Evolutionary conservation across 2,888 invertebrate genomes (phyloP).

Genomic region (Incurvaria masculella): DNA sequence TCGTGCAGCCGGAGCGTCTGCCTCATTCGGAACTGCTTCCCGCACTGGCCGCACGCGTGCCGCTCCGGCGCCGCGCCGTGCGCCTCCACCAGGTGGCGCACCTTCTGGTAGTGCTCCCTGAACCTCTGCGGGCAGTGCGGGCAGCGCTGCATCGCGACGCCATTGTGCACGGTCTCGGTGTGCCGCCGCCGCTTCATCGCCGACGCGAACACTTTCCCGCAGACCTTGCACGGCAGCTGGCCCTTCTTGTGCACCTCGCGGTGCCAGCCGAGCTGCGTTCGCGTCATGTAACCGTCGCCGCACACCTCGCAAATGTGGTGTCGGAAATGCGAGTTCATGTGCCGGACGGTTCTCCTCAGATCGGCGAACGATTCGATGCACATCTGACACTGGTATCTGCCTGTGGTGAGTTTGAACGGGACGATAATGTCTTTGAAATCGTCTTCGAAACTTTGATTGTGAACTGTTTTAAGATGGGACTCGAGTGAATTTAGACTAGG

Average conservation of each 20-base stretch:
- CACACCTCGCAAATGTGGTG: conserved; percentile 49
- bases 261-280: conserved; percentile 38
- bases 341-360: conserved; percentile 39
- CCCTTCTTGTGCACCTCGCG: conserved; percentile 33
- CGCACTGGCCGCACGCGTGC: conserved; percentile 47
- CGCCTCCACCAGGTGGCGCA: conserved; percentile 43
- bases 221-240: conserved; percentile 42
- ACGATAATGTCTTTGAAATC: conserved; percentile 44
- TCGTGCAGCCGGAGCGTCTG: conserved; percentile 43
- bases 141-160: conserved; percentile 38
- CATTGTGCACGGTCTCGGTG: conserved; percentile 42
- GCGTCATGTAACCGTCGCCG: conserved; percentile 47
- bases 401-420: conserved; percentile 43
- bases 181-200: conserved; percentile 40
- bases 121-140: conserved; percentile 47
- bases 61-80: conserved; percentile 45
- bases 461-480: conserved; percentile 39
- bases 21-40: conserved; percentile 47
- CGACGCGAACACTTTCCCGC: conserved; percentile 42
- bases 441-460: conserved; percentile 36
- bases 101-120: conserved; percentile 43
- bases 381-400: conserved; percentile 43
- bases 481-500: conserved; percentile 38
- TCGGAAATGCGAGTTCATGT: conserved; percentile 43
- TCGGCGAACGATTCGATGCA: conserved; percentile 41